Evolutionary conservation across 2,113 vertebrate genomes (phyloP), one percentile per base, ranked within the genome.

Genomic region (Anolis carolinensis): DNA sequence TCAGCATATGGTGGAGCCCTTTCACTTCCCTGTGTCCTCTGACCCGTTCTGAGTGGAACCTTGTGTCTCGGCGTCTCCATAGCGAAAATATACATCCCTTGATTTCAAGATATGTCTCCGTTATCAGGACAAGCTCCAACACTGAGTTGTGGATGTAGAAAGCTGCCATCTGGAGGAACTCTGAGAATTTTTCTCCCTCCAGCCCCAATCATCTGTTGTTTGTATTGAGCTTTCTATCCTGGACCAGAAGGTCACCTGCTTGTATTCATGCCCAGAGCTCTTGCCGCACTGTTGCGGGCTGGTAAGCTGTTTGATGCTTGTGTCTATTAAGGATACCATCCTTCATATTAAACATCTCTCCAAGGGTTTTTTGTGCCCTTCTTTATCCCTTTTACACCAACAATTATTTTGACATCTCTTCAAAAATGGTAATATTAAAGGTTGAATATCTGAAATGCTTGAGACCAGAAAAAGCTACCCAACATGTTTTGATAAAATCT

Each of bases 401-500:
- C 5, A 9, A 36, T 5, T 0, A 0, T 9, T 23, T 6, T 48
- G 44, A 88, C 0, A 55, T 44, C 21, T 65, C 34, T 72, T 30
- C 7, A 32, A 7, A 86, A 6, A 10, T 77, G 52, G 39, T 44
- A 44, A 44, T 44, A 44, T 44, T 44, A 5, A 44, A 44, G 39
- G 39, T 44, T 44, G 39, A 44, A 44, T 44, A 44, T 44, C 39
- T 44, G 39, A 44, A 44, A 44, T 44, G 39, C 39, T 67, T 67
- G 25, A 9, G 27, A 27, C 25, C 65, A 27, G 11, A 32, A 25
- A 27, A 13, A 32, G 68, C 2, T 71, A 7, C 8, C n/a, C 2
- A 36, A 34, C 4, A 72, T 14, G 32, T 72, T 20, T 72, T 72
- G n/a, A 36, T 72, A 72, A 34, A 36, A 72, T 11, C 32, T 36